phyloP scores from a whole-genome alignment of 1,140 invertebrate species.

The Procambarus clarkii region DNA sequence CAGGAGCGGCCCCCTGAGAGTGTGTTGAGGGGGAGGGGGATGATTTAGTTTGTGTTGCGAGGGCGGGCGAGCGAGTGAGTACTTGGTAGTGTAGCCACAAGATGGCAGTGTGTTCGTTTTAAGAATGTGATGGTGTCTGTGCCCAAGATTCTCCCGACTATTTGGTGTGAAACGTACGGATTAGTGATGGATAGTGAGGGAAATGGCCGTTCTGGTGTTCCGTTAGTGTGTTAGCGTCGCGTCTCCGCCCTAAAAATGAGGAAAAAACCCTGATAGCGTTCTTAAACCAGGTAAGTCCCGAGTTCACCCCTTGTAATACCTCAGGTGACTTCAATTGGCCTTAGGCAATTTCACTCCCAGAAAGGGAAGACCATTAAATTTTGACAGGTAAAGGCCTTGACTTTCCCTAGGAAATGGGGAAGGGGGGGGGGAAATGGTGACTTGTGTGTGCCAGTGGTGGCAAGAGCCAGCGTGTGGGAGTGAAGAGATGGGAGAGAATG shows the following conservation, averaged over 20 bases:
- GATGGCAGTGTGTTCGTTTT: neutral
- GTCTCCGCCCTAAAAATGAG: neutral
- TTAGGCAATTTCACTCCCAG: neutral
- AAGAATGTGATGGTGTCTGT: constrained; percentile 3
- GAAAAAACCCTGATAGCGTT: neutral
- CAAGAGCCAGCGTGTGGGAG: too few relatives aligned
- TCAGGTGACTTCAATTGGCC: constrained; percentile 2
- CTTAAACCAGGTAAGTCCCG: neutral
- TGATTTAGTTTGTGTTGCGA: neutral
- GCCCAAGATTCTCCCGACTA: neutral
- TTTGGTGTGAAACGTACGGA: neutral
- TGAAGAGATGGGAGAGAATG: too few relatives aligned
- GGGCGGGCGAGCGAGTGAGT: neutral
- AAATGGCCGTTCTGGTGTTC: neutral
- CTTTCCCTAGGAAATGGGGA: neutral
- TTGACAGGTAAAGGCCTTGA: neutral
- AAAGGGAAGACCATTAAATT: constrained; percentile 1
- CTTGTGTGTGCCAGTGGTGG: too few relatives aligned
- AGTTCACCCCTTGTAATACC: constrained; percentile 6
- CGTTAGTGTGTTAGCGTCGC: neutral
- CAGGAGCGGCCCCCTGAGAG: neutral
- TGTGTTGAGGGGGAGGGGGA: neutral
- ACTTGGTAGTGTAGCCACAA: neutral
- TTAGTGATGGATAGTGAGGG: neutral
- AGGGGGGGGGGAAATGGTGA: too few relatives aligned